A percentile compares a stretch with the other conserved stretches of the same genome.
phyloP scores from a whole-genome alignment of 2,113 vertebrate species.

The Tamias sibiricus region DNA sequence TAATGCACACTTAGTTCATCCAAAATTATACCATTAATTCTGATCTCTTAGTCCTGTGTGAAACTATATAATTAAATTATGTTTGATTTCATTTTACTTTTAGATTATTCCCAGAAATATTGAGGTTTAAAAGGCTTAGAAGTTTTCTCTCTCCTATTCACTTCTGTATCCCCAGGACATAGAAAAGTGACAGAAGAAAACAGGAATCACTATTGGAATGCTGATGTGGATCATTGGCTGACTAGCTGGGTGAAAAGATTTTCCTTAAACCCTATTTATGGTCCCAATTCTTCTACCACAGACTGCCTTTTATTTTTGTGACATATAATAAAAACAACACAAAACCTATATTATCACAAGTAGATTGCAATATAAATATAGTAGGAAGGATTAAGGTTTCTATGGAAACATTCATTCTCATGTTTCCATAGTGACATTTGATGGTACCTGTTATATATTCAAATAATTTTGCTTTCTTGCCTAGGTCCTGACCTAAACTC shows the following conservation, averaged over 20 bases:
- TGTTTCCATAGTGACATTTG: slow-evolving; percentile 47
- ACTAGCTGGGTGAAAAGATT: not conserved
- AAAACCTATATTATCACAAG: not conserved
- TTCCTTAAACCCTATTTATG: not conserved
- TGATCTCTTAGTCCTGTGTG: not conserved
- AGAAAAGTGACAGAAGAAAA: not conserved
- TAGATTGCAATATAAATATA: not conserved
- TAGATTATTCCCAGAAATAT: not conserved
- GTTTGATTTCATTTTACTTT: slow-evolving; percentile 25
- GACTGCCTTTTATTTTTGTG: not conserved
- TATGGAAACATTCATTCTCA: slow-evolving; percentile 32
- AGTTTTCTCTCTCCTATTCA: not conserved
- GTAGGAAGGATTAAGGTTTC: not conserved
- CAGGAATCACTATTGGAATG: not conserved
- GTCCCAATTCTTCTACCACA: not conserved
- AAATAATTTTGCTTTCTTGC: slow-evolving; percentile 31
- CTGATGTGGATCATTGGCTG: not conserved
- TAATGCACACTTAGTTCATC: not conserved
- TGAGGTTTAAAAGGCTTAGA: not conserved
- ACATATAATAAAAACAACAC: slow-evolving; percentile 13
- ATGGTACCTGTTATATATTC: slow-evolving; percentile 27
- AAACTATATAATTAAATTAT: slow-evolving; percentile 20
- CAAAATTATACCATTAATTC: not conserved
- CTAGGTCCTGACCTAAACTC: not conserved
- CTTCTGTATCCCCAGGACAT: not conserved